Conservation (phyloP, 2,113 vertebrate species). For the Oplegnathus fasciatus region DNA sequence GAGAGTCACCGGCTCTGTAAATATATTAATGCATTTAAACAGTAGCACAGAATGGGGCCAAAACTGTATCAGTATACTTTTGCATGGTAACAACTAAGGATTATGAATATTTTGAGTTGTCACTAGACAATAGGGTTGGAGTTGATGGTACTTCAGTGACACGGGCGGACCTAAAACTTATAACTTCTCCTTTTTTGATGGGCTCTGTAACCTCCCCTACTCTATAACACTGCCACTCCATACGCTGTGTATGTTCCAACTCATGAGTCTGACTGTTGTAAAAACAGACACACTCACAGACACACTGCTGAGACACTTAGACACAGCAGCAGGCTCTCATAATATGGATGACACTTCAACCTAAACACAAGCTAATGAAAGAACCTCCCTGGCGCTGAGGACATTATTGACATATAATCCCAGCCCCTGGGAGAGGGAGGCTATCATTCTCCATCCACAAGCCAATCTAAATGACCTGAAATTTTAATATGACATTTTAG, state of each 20-base stretch:
- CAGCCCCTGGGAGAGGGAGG: conserved; percentile 53
- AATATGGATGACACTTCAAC: conserved; percentile 69
- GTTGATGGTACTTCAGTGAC: neutral
- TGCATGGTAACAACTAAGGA: neutral
- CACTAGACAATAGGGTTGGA: neutral
- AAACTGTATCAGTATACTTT: too few species aligned
- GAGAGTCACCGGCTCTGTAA: neutral
- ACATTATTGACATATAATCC: conserved; percentile 76
- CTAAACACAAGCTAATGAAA: conserved; percentile 75
- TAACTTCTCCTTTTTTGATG: neutral
- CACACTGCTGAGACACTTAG: conserved; percentile 4
- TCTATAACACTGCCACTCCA: neutral
- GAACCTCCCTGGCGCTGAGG: conserved; percentile 54
- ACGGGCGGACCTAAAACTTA: neutral
- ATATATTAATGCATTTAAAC: conserved; percentile 1
- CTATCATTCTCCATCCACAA: conserved; percentile 54
- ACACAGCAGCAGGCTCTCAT: conserved; percentile 41
- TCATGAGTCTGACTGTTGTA: conserved; percentile 7
- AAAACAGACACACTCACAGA: conserved; percentile 30
- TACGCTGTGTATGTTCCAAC: neutral
- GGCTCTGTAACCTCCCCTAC: neutral
- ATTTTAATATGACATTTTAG: conserved; percentile 78
- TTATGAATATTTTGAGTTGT: neutral
- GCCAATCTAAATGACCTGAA: conserved; percentile 68
- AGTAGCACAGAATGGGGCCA: neutral